Evolutionary conservation across 2,888 invertebrate species (phyloP).

Genomic region (Smittia aterrima): DNA sequence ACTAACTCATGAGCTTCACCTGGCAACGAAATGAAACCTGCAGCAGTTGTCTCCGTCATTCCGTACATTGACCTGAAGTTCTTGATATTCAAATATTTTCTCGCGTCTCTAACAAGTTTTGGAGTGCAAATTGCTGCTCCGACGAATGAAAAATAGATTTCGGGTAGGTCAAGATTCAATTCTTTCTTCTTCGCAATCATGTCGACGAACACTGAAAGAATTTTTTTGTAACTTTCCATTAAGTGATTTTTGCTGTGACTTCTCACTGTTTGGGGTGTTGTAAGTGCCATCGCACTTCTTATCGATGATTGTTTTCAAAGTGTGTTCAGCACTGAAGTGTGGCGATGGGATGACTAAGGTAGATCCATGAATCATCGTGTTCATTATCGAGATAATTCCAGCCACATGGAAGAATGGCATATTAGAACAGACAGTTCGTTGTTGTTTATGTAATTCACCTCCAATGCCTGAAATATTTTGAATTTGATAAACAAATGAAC

Average conservation of each 20-base stretch:
- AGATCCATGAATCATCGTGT: conserved; percentile 60
- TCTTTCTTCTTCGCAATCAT: conserved; percentile 59
- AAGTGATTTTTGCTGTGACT: no score
- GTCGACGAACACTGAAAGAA: conserved; percentile 66
- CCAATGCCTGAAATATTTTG: conserved; percentile 46
- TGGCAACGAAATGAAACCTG: conserved; percentile 57
- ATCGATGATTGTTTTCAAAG: conserved; percentile 62
- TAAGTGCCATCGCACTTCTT: conserved; percentile 70
- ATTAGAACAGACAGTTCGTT: conserved; percentile 59
- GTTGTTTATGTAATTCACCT: conserved; percentile 51
- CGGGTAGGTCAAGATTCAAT: conserved; percentile 54
- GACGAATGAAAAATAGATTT: conserved; percentile 60
- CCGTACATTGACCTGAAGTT: conserved; percentile 60
- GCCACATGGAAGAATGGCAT: conserved; percentile 83
- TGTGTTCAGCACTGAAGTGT: conserved; percentile 61
- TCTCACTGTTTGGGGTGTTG: conserved; percentile 67
- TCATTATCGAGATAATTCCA: conserved; percentile 65
- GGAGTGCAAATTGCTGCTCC: conserved; percentile 74
- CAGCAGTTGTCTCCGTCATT: conserved; percentile 60
- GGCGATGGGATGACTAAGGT: conserved; percentile 62
- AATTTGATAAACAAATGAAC: no score
- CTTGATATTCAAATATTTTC: conserved; percentile 54
- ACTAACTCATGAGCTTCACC: conserved; percentile 54
- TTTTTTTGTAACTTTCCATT: background rate
- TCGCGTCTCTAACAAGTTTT: conserved; percentile 58